Base-by-base conservation (phyloP, 1,140 invertebrate genomes). In the Drosophila kohkoa region DNA sequence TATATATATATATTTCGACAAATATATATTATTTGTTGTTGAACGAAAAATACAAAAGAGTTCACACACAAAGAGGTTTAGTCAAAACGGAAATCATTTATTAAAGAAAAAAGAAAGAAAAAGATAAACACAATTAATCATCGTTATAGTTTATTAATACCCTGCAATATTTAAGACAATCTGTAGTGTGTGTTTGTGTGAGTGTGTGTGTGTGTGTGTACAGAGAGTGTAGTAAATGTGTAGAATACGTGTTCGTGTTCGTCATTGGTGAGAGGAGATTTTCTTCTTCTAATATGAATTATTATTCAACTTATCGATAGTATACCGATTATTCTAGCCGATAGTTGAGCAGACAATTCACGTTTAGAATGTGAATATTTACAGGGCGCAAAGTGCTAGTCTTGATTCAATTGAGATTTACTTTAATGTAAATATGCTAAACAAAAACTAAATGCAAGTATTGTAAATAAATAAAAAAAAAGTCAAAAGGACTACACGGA, bases 111-210 rank as follows among this genome's bases (percentile, higher is more conserved):
- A 86, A 76, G 58, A 75, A 79, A 77, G 68, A 71, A 76, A 79
- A 87, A 83, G 77, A 77, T 83, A 75, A 88, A 87, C 72, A 77
- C 63, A 89, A 88, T 77, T 77, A 74, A 77, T 77, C 52, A 74
- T 74, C 64, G 58, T 62, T 58, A 62, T 75, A 75, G 59, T 62
- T 25, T 28, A 60, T 69, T 49, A 75, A 75, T 38, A 38, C 35
- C 66, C 65, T 70, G 72, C 16, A 72, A 72, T 30, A 60, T 64
- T 64, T 58, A 38, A 76, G 69, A 73, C 67, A 69, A 63, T 64
- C 32, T 45, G 48, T 46, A 35, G 52, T 57, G 45, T 63, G 28
- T 58, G 38, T 25, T 25, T 69, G 52, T 57, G 45, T 70, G 25
- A 57, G 52, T 45, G 54, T 57, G 25, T 55, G 52, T 45, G 54